Conservation (phyloP, 2,797 vertebrate genomes). For the Eulemur mongoz region DNA sequence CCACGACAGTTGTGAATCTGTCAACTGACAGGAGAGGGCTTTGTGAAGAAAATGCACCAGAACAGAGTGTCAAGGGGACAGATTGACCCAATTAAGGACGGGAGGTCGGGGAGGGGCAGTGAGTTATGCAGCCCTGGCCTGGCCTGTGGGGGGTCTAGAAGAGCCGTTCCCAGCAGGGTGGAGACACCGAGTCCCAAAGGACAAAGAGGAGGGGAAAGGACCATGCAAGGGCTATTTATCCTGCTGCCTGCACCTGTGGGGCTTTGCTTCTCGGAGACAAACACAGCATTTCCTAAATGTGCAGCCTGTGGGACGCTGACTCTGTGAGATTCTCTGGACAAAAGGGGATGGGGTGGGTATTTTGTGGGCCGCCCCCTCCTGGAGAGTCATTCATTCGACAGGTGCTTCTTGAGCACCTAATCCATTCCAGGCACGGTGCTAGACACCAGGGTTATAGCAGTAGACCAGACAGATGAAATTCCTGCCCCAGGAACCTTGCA, state of each 20-base stretch:
- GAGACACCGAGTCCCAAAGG: not conserved
- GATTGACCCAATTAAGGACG: slow-evolving; percentile 58
- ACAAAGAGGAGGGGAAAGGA: not conserved
- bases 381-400: not conserved
- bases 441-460: not conserved
- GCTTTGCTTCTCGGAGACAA: accelerated
- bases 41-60: slow-evolving; percentile 13
- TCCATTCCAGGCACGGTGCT: not conserved
- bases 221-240: not conserved
- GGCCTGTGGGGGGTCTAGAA: not conserved
- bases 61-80: slow-evolving; percentile 2
- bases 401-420: not conserved
- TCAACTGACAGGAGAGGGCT: slow-evolving; percentile 63
- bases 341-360: accelerated
- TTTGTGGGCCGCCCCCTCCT: not conserved
- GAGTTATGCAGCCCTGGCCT: not conserved
- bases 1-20: slow-evolving; percentile 38
- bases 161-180: not conserved
- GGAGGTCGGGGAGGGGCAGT: not conserved
- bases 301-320: not conserved
- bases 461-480: accelerated
- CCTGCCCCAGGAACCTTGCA: not conserved
- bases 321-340: not conserved
- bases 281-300: not conserved
- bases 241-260: not conserved